These are phyloP conservation scores for Yasuhikotakia modesta DNA, from an alignment of 2,797 vertebrate genomes.

Conservation along the genomic window DNA sequence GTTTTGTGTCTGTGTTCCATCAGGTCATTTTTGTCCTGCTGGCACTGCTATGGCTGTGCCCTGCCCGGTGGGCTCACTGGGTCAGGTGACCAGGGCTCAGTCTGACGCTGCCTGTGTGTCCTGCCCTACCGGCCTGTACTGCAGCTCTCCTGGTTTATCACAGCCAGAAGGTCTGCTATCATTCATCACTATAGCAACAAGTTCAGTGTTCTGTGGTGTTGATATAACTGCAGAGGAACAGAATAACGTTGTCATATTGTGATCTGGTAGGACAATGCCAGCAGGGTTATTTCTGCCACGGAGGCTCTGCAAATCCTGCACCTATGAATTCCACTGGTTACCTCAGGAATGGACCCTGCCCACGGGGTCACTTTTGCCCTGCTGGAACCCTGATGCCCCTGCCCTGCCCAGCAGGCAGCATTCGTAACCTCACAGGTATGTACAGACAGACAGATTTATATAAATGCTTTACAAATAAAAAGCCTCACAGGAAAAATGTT, in stretches of 20 bases:
- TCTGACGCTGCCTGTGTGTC: slow-evolving; percentile 76
- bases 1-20: not conserved
- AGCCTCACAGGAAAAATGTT: not conserved
- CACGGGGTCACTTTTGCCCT: slow-evolving; percentile 85
- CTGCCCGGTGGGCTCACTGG: slow-evolving; percentile 85
- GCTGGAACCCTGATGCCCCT: slow-evolving; percentile 77
- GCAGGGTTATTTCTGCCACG: slow-evolving; percentile 85
- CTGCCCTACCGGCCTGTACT: slow-evolving; percentile 85
- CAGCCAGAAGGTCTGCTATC: slow-evolving; percentile 80
- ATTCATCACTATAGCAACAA: not conserved
- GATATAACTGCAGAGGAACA: not conserved
- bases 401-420: slow-evolving; percentile 84
- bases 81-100: slow-evolving; percentile 72
- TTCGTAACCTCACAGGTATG: slow-evolving; percentile 82
- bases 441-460: not conserved
- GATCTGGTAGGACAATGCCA: slow-evolving; percentile 78
- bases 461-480: not conserved
- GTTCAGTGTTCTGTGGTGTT: not conserved
- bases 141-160: slow-evolving; percentile 79
- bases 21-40: slow-evolving; percentile 85
- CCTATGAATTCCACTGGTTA: slow-evolving; percentile 70
- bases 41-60: slow-evolving; percentile 74
- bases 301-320: slow-evolving; percentile 77
- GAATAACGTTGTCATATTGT: not conserved
- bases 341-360: slow-evolving; percentile 83